These are phyloP conservation scores for Alouatta palliata DNA, from an alignment of 2,113 vertebrate species.

Conservation along the genomic window DNA sequence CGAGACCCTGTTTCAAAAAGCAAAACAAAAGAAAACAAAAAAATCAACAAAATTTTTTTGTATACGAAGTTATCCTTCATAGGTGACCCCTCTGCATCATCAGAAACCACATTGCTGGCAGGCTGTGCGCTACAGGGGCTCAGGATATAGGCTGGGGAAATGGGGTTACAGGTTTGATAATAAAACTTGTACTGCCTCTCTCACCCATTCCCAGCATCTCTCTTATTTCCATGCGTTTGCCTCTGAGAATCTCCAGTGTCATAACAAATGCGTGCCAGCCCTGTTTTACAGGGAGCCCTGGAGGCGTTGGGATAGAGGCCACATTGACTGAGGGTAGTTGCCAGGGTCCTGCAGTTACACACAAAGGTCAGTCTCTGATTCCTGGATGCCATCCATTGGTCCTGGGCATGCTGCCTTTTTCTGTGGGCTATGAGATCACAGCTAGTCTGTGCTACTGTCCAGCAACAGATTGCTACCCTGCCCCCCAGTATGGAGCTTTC, in stretches of 20 bases:
- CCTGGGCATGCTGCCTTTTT: not conserved
- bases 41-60: not conserved
- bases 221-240: not conserved
- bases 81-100: not conserved
- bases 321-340: not conserved
- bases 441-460: not conserved
- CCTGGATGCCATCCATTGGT: not conserved
- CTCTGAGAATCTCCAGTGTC: not conserved
- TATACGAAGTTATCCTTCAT: not conserved
- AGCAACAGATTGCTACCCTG: not conserved
- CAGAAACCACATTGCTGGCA: not conserved
- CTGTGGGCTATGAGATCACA: slow-evolving; percentile 4
- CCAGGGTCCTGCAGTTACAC: not conserved
- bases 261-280: not conserved
- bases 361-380: slow-evolving; percentile 5
- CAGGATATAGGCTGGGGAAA: not conserved
- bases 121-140: not conserved
- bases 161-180: not conserved
- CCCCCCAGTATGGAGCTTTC: not conserved
- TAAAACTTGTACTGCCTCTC: not conserved
- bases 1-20: not conserved
- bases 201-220: not conserved
- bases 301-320: not conserved
- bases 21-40: not conserved
- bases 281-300: not conserved